phyloP scores from a whole-genome alignment of 2,888 invertebrate species.

The Palloptera scutellata region DNA sequence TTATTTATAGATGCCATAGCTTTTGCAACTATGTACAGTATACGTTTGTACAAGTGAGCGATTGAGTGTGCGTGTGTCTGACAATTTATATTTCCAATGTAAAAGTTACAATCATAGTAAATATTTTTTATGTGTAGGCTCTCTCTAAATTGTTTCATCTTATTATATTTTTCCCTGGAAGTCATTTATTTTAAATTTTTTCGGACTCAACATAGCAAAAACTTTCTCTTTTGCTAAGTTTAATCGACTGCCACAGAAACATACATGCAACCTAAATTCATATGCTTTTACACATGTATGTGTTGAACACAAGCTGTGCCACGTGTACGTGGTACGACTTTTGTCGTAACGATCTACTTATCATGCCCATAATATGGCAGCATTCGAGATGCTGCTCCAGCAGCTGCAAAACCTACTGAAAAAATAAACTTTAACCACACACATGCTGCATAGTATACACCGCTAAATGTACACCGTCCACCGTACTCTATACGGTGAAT shows the following conservation, averaged over 20 bases:
- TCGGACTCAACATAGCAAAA: no score
- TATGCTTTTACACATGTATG: no score
- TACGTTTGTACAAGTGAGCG: background rate
- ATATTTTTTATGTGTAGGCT: background rate
- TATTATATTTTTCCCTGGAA: background rate
- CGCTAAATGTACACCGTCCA: no score
- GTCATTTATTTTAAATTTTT: no score
- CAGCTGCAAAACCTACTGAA: background rate
- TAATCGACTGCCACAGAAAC: no score
- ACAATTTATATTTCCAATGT: background rate
- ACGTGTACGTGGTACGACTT: background rate
- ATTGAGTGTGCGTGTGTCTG: background rate
- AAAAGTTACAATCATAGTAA: background rate
- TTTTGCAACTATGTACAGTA: background rate
- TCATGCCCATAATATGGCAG: background rate
- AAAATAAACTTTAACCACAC: background rate
- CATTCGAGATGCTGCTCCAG: background rate
- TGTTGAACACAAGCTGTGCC: no score
- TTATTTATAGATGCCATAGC: background rate
- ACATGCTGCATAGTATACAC: no score
- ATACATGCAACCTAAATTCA: no score
- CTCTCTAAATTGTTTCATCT: background rate
- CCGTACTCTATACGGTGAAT: no score
- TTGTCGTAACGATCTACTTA: constrained; percentile 7
- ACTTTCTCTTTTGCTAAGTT: no score